Evolutionary conservation across 2,888 invertebrate species (phyloP).

Genomic region (Hipparchia semele): DNA sequence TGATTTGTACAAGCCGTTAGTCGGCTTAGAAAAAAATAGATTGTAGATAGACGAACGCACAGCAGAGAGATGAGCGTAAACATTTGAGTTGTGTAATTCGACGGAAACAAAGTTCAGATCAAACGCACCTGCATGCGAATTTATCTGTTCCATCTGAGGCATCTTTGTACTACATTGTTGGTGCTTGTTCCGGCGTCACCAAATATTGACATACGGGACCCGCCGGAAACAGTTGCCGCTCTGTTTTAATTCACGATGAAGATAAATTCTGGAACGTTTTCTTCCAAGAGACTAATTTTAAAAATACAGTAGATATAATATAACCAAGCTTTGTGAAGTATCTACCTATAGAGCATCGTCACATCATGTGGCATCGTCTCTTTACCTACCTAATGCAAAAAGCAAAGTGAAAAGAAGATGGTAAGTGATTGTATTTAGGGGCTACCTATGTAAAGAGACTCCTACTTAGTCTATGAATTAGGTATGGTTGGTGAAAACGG

Average conservation of each 20-base stretch:
- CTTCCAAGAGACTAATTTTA: no score
- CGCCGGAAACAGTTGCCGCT: not conserved
- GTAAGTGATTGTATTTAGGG: no score
- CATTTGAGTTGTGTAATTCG: slow-evolving; percentile 8
- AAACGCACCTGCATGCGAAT: slow-evolving; percentile 53
- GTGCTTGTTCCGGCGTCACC: slow-evolving; percentile 18
- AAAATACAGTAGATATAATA: no score
- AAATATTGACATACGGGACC: slow-evolving; percentile 27
- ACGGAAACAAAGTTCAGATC: slow-evolving; percentile 26
- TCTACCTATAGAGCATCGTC: no score
- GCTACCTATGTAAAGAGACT: no score
- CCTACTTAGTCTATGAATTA: no score
- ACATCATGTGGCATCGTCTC: no score
- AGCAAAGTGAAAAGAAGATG: no score
- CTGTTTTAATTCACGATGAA: not conserved
- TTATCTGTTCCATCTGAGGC: slow-evolving; percentile 45
- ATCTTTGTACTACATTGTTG: slow-evolving; percentile 49
- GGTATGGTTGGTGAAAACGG: no score
- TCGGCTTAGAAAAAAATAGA: not conserved
- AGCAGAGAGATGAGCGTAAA: not conserved
- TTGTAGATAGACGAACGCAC: not conserved
- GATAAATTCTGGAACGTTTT: not conserved
- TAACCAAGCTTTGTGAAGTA: no score
- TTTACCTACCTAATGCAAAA: no score
- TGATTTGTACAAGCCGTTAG: no score